These are phyloP conservation scores for Ammospiza caudacuta DNA, from an alignment of 2,113 vertebrate species.

Conservation along the genomic window DNA sequence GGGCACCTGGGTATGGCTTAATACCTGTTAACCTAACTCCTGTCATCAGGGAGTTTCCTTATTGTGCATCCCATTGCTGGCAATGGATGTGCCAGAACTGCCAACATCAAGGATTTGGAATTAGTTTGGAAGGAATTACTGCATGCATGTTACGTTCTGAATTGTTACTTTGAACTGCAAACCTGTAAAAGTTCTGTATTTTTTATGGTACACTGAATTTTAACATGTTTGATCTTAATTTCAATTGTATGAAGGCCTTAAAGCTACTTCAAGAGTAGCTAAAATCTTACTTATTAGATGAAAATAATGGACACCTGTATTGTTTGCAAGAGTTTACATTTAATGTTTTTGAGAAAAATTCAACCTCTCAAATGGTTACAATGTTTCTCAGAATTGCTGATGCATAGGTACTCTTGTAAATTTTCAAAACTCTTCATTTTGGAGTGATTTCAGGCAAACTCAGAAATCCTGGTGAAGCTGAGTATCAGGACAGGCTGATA, in stretches of 20 bases:
- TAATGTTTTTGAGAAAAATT: slow-evolving; percentile 63
- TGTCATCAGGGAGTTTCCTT: slow-evolving; percentile 50
- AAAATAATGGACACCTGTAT: slow-evolving; percentile 63
- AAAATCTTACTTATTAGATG: slow-evolving; percentile 77
- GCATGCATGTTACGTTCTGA: slow-evolving; percentile 71
- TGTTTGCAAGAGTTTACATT: slow-evolving; percentile 72
- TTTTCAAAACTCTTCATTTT: slow-evolving; percentile 36
- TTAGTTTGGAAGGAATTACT: slow-evolving; percentile 62
- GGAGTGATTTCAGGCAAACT: slow-evolving; percentile 49
- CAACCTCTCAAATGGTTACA: slow-evolving; percentile 59
- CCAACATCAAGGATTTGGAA: slow-evolving; percentile 54
- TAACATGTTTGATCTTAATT: slow-evolving; percentile 74
- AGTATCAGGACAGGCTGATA: slow-evolving; percentile 60
- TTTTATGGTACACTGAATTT: slow-evolving; percentile 80
- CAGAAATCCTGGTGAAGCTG: slow-evolving; percentile 15
- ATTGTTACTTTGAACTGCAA: slow-evolving; percentile 74
- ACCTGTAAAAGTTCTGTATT: slow-evolving; percentile 75
- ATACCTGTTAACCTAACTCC: slow-evolving; percentile 67
- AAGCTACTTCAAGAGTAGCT: slow-evolving; percentile 76
- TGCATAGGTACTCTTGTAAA: slow-evolving; percentile 64
- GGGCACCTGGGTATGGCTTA: slow-evolving; percentile 70
- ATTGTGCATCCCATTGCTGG: slow-evolving; percentile 70
- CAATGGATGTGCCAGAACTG: slow-evolving; percentile 56
- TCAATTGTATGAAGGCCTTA: slow-evolving; percentile 82
- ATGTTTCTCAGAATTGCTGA: slow-evolving; percentile 27